Conservation (phyloP, 2,888 invertebrate species). For the Trachelus iudaicus region DNA sequence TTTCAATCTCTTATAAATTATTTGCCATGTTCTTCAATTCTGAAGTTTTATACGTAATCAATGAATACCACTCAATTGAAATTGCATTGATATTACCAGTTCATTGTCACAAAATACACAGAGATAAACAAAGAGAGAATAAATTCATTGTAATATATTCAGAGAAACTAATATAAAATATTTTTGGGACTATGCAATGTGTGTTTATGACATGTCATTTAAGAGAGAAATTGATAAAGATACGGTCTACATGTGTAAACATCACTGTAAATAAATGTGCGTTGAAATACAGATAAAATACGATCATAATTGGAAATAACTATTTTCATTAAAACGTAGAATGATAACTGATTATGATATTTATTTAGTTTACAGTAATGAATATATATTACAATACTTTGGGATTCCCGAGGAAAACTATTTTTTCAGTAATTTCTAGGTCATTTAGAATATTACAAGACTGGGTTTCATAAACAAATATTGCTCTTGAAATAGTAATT, state of each 20-base stretch:
- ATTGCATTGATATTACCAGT: not conserved
- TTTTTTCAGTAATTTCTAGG: not conserved
- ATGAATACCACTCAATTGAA: not conserved
- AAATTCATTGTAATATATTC: not conserved
- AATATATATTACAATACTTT: not conserved
- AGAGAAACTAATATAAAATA: not conserved
- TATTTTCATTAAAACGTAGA: slow-evolving; percentile 7
- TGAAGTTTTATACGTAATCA: not conserved
- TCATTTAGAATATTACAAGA: not conserved
- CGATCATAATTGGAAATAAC: not conserved
- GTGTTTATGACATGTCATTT: not conserved
- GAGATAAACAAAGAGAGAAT: not conserved
- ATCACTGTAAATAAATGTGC: not conserved
- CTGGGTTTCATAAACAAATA: not conserved
- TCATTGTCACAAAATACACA: not conserved
- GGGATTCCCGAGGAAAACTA: not conserved
- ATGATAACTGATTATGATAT: slow-evolving; percentile 10
- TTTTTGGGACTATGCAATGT: not conserved
- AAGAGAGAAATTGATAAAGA: not conserved
- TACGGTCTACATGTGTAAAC: not conserved
- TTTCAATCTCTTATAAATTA: not conserved
- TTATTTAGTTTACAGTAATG: not conserved
- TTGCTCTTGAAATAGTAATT: slow-evolving; percentile 5
- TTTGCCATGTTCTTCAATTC: not conserved
- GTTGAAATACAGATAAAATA: not conserved